These are phyloP conservation scores for Thereuonema tuberculata DNA, from an alignment of 1,140 invertebrate species.

Conservation along the genomic window DNA sequence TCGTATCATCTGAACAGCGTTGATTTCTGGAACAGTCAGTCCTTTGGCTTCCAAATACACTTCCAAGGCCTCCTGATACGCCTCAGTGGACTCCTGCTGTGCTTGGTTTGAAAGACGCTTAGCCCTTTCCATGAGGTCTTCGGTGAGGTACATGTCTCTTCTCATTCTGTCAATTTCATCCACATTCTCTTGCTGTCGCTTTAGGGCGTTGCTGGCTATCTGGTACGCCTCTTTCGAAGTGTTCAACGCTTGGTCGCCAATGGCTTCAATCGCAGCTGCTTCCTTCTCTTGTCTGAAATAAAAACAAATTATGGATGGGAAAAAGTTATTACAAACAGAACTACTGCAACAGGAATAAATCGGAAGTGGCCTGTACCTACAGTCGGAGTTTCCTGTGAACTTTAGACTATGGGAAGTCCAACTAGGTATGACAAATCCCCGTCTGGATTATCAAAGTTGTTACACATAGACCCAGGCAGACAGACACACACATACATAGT, in stretches of 20 bases:
- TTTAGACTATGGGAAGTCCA: no score
- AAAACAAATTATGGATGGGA: slow-evolving; percentile 9
- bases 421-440: no score
- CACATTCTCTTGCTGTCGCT: slow-evolving; percentile 52
- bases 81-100: slow-evolving; percentile 49
- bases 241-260: slow-evolving; percentile 65
- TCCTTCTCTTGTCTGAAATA: slow-evolving; percentile 47
- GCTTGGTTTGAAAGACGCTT: slow-evolving; percentile 53
- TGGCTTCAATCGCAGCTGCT: slow-evolving; percentile 56
- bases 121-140: slow-evolving; percentile 51
- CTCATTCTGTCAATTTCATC: slow-evolving; percentile 28
- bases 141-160: slow-evolving; percentile 37
- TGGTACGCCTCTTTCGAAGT: slow-evolving; percentile 64
- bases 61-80: slow-evolving; percentile 62
- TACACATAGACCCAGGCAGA: no score
- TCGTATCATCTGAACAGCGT: slow-evolving; percentile 49
- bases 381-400: no score
- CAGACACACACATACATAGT: no score
- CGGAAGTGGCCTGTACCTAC: no score
- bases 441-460: no score
- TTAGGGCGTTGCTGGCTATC: slow-evolving; percentile 62
- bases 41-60: slow-evolving; percentile 60
- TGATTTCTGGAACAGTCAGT: slow-evolving; percentile 54
- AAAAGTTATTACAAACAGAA: no score
- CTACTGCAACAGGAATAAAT: no score